Evolutionary conservation across 1,140 invertebrate genomes (phyloP), one percentile per base, ranked within the genome.

Genomic region (Drosophila paulistorum): DNA sequence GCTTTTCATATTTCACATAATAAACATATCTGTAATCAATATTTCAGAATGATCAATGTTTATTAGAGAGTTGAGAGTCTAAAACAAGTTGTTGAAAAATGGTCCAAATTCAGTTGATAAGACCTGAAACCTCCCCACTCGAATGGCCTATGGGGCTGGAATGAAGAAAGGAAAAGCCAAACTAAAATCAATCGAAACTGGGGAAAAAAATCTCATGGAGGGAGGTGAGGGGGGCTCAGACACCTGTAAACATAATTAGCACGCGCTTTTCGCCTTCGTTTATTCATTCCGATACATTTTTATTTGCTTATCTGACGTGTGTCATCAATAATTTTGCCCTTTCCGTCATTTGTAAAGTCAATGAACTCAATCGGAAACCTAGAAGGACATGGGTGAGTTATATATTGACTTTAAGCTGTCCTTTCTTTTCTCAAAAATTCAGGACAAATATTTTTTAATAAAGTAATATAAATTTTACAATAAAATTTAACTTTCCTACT

Each of bases 191-290:
- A 48, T 48, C 11, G 17, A 20, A 48, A 23, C 17, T 23, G 13
- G 17, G 17, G 7, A 20, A 20, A 3, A 2, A 9, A 7, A 23
- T 23, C 17, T 11, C 17, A 4, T 23, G 17, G 17, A 2, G 45
- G 17, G 6, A 0, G 45, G 17, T 5, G 4, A 2, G n/a, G 6
- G 14, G 45, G 7, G 14, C 45, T 9, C 9, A 39, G 37, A 39
- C 45, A 51, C 45, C 45, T 51, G 45, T 51, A 51, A 51, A 51
- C 17, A 51, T 51, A 51, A 51, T 51, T 51, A 51, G 45, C 45
- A 51, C 9, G 17, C 45, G 17, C 45, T 51, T 51, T 51, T 51
- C 45, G 17, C 14, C 20, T 51, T 23, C 45, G 7, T 51, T 51
- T 7, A 23, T 51, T 51, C 45, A 51, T 20, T 51, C 17, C 23